phyloP scores from a whole-genome alignment of 2,113 vertebrate genomes.

The Callochromis pleurospilus region DNA sequence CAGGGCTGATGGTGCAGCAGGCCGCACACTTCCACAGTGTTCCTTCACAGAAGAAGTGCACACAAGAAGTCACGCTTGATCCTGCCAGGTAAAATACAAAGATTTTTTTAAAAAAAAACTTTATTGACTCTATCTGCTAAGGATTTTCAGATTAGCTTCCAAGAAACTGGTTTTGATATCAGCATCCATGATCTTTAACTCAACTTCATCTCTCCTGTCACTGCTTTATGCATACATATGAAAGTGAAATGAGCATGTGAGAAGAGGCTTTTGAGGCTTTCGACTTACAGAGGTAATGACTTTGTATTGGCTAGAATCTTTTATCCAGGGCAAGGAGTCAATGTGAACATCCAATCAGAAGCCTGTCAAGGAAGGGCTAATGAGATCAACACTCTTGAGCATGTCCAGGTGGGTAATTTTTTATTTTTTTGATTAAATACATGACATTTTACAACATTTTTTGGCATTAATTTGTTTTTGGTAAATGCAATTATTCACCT shows the following conservation, averaged over 20 bases:
- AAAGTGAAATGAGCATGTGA: not conserved
- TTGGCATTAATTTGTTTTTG: not conserved
- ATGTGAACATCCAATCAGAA: slow-evolving; percentile 51
- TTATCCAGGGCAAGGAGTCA: slow-evolving; percentile 34
- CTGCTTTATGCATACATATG: not conserved
- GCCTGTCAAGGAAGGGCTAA: slow-evolving; percentile 50
- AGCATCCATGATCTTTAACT: not conserved
- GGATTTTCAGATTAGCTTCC: not conserved
- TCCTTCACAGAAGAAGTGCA: slow-evolving; percentile 42
- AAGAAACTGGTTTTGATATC: not conserved
- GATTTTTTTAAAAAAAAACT: not conserved
- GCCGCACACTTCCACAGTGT: slow-evolving; percentile 20
- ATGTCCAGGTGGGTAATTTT: slow-evolving; percentile 50
- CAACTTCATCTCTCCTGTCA: not conserved
- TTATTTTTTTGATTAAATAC: not conserved
- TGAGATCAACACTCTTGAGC: slow-evolving; percentile 66
- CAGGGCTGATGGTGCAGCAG: slow-evolving; percentile 63
- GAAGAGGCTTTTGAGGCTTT: not conserved
- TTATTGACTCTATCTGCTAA: not conserved
- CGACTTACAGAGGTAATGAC: not conserved
- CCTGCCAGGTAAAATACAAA: slow-evolving; percentile 23
- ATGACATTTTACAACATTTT: not conserved
- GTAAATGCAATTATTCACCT: not conserved
- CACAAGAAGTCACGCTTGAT: slow-evolving; percentile 5
- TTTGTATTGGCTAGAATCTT: slow-evolving; percentile 42